Conservation (phyloP, 2,888 invertebrate genomes). For the Metacarcinus magister region DNA sequence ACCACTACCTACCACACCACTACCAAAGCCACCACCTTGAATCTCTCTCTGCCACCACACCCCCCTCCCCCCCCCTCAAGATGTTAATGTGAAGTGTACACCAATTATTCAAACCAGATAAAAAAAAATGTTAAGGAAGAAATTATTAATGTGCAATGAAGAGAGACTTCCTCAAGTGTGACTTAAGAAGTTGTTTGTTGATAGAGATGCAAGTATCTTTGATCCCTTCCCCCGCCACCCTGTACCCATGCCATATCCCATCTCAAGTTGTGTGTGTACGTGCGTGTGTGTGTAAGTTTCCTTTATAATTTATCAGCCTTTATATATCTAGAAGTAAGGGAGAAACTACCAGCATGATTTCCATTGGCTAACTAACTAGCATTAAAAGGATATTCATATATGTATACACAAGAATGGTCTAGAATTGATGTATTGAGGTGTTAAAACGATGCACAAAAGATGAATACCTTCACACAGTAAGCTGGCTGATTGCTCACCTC, state of each 20-base stretch:
- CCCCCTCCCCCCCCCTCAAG: not conserved
- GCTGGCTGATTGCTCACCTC: not conserved
- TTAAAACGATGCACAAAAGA: not conserved
- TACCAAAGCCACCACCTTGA: constrained; percentile 67
- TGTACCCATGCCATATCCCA: constrained; percentile 7
- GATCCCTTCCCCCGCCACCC: not conserved
- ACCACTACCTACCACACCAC: constrained; percentile 61
- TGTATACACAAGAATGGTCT: not conserved
- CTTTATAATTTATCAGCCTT: constrained; percentile 2
- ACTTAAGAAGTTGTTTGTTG: constrained; percentile 3
- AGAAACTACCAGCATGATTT: not conserved
- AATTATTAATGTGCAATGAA: constrained; percentile 1
- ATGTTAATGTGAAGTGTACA: constrained; percentile 8
- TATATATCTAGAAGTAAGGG: not conserved
- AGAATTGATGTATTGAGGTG: not conserved
- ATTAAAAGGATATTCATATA: not conserved
- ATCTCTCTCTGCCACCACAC: constrained; percentile 27
- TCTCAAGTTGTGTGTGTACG: not conserved
- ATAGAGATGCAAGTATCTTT: constrained; percentile 12
- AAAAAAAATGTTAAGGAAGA: not conserved
- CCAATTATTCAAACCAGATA: not conserved
- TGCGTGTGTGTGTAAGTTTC: constrained; percentile 6
- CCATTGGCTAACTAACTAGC: not conserved
- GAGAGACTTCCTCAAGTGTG: constrained; percentile 42
- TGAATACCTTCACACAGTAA: not conserved